Base-by-base conservation (phyloP, 2,888 invertebrate genomes). In the Micoletzkya japonica region DNA sequence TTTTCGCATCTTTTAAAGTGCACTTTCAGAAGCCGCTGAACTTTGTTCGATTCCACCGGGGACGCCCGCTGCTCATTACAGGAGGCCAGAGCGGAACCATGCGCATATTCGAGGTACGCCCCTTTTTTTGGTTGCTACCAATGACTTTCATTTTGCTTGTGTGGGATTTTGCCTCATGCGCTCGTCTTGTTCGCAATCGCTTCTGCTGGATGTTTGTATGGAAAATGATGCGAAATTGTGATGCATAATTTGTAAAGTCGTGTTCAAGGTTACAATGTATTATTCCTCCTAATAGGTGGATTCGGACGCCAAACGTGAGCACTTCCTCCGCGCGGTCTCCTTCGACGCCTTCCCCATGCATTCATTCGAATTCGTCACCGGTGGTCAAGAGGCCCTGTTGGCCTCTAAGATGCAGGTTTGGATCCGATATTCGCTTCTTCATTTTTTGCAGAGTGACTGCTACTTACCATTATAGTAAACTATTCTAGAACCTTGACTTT, bases 41-140 rank as follows among this genome's bases (percentile, higher is more conserved):
- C 58, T 39, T 68, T n/a, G 68, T 68, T 26, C 37, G 49, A 14
- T 68, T 68, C 49, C 68, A 68, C 32, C 68, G 68, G 2, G n/a
- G 30, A 24, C 30, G 49, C n/a, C 68, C 57, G 7, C 57, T 68
- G 30, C 68, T 68, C n/a, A 24, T 68, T 2, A 68, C 68, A 26
- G 68, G 44, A 30, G 68, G 68, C n/a, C 30, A 24, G 32, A n/a
- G 32, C 24, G 50, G 50, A 44, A 63, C 52, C 28, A 52, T 66
- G 64, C 36, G 52, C 2, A 66, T 66, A 54, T 66, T 66, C 54
- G 37, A 52, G 10, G 64, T 66, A n/a, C n/a, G 63, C 1, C 7
- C 7, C 17, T n/a, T n/a, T n/a, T n/a, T n/a, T n/a, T n/a, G n/a
- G n/a, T n/a, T n/a, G n/a, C 52, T 6, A 52, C 24, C 52, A n/a